These are phyloP conservation scores for Leptinotarsa defecta DNA, from an alignment of 1,140 invertebrate genomes.

Conservation along the genomic window DNA sequence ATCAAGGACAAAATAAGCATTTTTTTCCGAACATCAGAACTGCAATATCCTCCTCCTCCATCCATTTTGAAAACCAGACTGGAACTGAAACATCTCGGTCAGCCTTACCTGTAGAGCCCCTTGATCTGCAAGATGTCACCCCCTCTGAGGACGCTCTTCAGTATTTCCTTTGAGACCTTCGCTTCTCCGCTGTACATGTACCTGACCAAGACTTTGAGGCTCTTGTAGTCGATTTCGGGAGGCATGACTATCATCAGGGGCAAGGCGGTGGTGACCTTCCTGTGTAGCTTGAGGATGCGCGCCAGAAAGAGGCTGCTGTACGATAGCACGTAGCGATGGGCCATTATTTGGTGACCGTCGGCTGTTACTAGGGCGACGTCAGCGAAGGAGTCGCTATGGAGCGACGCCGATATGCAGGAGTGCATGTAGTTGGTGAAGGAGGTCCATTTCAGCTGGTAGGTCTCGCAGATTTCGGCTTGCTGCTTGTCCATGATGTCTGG, in stretches of 20 bases:
- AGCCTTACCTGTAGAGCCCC: conserved; percentile 64
- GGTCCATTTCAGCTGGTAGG: conserved; percentile 86
- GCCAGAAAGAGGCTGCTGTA: conserved; percentile 69
- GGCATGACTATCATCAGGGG: conserved; percentile 77
- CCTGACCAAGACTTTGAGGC: conserved; percentile 79
- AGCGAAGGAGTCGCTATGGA: conserved; percentile 75
- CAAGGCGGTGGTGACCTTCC: conserved; percentile 62
- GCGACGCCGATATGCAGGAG: conserved; percentile 76
- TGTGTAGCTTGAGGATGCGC: conserved; percentile 60
- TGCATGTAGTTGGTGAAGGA: conserved; percentile 80
- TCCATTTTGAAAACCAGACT: too few species aligned
- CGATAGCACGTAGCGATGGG: conserved; percentile 84
- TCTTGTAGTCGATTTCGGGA: conserved; percentile 76
- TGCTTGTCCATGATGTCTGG: conserved; percentile 15
- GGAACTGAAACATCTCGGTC: not conserved
- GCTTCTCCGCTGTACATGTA: conserved; percentile 86
- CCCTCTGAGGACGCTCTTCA: conserved; percentile 77
- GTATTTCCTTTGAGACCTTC: conserved; percentile 80
- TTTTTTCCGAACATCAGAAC: too few species aligned
- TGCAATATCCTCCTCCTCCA: too few species aligned
- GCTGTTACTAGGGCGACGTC: conserved; percentile 82
- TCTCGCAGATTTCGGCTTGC: conserved; percentile 60
- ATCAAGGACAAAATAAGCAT: too few species aligned
- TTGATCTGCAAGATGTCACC: conserved; percentile 79
- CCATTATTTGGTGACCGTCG: conserved; percentile 79